Percentiles rank a stretch among this genome's conserved stretches.
These are phyloP conservation scores for Sycophila sp. DNA, from an alignment of 1,140 invertebrate genomes.

Conservation along the genomic window DNA sequence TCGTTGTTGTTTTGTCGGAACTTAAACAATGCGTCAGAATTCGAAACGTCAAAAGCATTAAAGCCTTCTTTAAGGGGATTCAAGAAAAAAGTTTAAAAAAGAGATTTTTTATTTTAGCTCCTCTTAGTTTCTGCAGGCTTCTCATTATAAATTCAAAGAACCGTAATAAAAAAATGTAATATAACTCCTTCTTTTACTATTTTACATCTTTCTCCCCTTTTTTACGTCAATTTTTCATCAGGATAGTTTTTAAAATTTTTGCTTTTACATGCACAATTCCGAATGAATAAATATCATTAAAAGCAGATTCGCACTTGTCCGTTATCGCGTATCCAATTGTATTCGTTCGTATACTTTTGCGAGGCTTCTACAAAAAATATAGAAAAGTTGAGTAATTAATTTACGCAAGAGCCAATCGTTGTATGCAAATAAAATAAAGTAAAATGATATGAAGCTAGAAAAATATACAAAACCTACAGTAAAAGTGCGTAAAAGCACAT, in stretches of 20 bases:
- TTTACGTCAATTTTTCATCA: conserved; percentile 46
- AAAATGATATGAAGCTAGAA: too few species aligned
- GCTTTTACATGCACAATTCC: conserved; percentile 45
- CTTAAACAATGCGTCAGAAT: too few species aligned
- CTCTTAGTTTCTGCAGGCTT: conserved; percentile 1
- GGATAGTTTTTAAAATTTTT: conserved; percentile 43
- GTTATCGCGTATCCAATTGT: too few species aligned
- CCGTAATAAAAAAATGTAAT: conserved; percentile 24
- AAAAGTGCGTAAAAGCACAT: too few species aligned
- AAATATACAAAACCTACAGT: too few species aligned
- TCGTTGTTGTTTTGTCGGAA: too few species aligned
- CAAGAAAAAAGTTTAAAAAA: not conserved
- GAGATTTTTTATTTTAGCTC: not conserved
- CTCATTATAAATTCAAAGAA: conserved; percentile 21
- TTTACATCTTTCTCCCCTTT: not conserved
- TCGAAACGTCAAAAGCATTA: too few species aligned
- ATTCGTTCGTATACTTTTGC: too few species aligned
- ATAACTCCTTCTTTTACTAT: not conserved
- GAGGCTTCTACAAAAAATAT: too few species aligned
- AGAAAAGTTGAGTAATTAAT: too few species aligned
- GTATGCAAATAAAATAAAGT: too few species aligned
- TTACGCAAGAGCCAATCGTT: conserved; percentile 25
- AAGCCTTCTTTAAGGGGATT: too few species aligned
- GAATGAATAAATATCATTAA: conserved; percentile 51
- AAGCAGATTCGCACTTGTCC: conserved; percentile 53